Percentiles rank a stretch among this genome's conserved stretches.
Conservation (phyloP, 2,888 invertebrate species). For the Cybosia mesomella region DNA sequence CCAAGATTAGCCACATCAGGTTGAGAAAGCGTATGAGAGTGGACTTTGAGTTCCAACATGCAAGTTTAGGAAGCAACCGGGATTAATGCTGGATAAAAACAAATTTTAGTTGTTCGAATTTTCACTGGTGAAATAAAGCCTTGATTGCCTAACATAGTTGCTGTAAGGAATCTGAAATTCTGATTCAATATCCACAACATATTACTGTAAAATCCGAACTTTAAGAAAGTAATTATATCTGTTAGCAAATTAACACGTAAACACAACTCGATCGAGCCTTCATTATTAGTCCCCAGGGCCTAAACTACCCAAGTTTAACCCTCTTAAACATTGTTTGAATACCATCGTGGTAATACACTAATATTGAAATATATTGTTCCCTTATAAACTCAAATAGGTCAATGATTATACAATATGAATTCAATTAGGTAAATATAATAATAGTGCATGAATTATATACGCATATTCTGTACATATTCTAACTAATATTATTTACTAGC, state of each 20-base stretch:
- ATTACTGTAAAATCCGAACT: slow-evolving; percentile 12
- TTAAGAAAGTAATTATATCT: slow-evolving; percentile 24
- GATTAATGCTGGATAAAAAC: too few species aligned
- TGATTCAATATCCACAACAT: slow-evolving; percentile 1
- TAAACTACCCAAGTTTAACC: slow-evolving; percentile 36
- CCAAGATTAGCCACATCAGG: too few species aligned
- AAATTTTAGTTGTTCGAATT: too few species aligned
- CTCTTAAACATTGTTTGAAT: slow-evolving; percentile 38
- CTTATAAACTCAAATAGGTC: slow-evolving; percentile 9
- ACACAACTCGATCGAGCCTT: slow-evolving; percentile 28
- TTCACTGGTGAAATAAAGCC: too few species aligned
- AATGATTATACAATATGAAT: background rate
- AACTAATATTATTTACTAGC: background rate
- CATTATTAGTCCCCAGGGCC: slow-evolving; percentile 37
- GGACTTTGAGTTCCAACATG: too few species aligned
- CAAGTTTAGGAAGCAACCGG: too few species aligned
- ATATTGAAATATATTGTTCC: slow-evolving; percentile 27
- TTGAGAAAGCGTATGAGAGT: too few species aligned
- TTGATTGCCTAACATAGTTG: too few species aligned
- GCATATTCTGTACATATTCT: background rate
- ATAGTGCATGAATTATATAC: background rate
- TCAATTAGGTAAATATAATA: background rate
- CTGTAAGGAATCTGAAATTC: too few species aligned
- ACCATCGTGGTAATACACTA: slow-evolving; percentile 23
- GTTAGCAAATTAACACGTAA: slow-evolving; percentile 40